A percentile compares a stretch with the other conserved stretches of the same genome.
Conservation (phyloP, 2,888 invertebrate species). For the Stenichneumon culpator region DNA sequence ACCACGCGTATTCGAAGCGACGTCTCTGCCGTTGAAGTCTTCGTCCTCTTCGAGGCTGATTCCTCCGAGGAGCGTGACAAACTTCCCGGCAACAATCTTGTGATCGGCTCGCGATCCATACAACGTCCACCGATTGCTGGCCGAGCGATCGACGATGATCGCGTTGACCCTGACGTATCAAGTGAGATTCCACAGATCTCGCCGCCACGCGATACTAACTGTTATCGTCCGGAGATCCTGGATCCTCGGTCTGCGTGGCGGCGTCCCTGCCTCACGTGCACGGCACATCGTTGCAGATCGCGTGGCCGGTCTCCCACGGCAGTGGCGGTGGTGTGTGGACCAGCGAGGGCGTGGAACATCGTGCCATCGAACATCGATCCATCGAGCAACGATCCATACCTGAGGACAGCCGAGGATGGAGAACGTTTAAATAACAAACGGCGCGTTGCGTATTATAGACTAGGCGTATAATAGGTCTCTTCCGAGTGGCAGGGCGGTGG, state of each 20-base stretch:
- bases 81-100: conserved; percentile 37
- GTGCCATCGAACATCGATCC: conserved; percentile 82
- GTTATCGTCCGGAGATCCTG: conserved; percentile 78
- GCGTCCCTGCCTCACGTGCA: conserved; percentile 83
- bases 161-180: conserved; percentile 5
- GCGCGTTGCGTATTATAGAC: background rate
- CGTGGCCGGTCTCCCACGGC: conserved; percentile 82
- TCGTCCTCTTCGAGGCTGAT: conserved; percentile 7
- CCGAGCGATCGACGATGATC: conserved; percentile 29
- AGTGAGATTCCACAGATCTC: conserved; percentile 1
- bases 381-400: conserved; percentile 83
- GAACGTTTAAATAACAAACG: conserved; percentile 18
- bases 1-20: conserved; percentile 53
- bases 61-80: conserved; percentile 13
- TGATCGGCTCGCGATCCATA: conserved; percentile 50
- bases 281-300: conserved; percentile 76
- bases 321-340: conserved; percentile 80
- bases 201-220: conserved; percentile 85
- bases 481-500: background rate
- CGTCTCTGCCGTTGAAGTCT: conserved; percentile 36
- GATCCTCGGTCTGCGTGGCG: conserved; percentile 84
- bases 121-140: conserved; percentile 28
- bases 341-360: conserved; percentile 82
- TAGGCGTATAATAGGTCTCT: background rate
- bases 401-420: conserved; percentile 64